These are phyloP conservation scores for Ophion ventricosus DNA, from an alignment of 2,888 invertebrate genomes.

Conservation along the genomic window DNA sequence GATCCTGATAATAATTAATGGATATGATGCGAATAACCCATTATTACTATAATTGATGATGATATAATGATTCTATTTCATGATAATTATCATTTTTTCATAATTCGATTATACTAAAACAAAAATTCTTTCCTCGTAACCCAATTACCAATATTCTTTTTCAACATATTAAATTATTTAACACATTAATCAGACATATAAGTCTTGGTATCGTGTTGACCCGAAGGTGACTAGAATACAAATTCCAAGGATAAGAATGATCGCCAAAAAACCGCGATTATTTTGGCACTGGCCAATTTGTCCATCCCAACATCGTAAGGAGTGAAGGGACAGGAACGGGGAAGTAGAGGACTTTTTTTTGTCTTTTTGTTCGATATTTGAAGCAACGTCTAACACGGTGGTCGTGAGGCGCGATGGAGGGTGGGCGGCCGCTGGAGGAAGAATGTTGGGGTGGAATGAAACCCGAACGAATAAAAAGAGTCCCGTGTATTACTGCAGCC, in stretches of 20 bases:
- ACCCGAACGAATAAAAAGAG: slow-evolving; percentile 24
- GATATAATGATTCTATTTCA: too few relatives aligned
- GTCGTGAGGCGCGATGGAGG: not conserved
- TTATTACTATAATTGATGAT: too few relatives aligned
- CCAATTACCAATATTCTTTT: too few relatives aligned
- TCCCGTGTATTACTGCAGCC: slow-evolving; percentile 19
- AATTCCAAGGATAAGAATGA: not conserved
- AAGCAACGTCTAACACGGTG: slow-evolving; percentile 5
- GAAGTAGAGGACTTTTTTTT: slow-evolving; percentile 18
- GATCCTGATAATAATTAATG: too few relatives aligned
- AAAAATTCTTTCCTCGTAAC: too few relatives aligned
- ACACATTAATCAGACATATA: not conserved
- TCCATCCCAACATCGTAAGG: not conserved
- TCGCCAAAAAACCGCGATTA: not conserved
- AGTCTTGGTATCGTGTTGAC: too few relatives aligned
- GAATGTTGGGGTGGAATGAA: not conserved
- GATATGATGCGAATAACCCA: too few relatives aligned
- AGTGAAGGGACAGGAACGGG: not conserved
- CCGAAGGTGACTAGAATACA: not conserved
- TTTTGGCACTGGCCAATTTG: not conserved
- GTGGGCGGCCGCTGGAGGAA: not conserved
- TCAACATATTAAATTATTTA: too few relatives aligned
- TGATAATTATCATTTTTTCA: too few relatives aligned
- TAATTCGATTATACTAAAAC: too few relatives aligned
- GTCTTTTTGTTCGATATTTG: slow-evolving; percentile 26